phyloP scores from a whole-genome alignment of 2,113 vertebrate species.

The Ifrita kowaldi region DNA sequence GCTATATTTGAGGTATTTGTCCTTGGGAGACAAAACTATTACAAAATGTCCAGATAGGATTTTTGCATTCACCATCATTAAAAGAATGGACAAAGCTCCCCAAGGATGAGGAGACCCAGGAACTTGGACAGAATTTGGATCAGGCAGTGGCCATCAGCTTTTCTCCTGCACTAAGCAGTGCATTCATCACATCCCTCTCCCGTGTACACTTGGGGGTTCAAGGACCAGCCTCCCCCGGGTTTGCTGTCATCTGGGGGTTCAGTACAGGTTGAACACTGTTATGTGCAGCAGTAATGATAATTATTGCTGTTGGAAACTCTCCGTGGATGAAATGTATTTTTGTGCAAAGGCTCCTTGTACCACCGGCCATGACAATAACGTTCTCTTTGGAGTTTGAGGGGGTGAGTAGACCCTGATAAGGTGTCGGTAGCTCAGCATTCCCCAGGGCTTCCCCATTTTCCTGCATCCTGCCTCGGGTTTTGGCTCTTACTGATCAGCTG shows the following conservation, averaged over 20 bases:
- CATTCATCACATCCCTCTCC: background rate
- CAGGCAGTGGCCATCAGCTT: background rate
- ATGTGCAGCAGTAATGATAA: background rate
- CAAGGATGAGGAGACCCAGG: background rate
- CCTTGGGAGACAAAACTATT: background rate
- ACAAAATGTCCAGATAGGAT: background rate
- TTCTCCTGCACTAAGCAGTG: background rate
- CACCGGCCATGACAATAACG: background rate
- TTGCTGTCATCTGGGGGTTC: background rate
- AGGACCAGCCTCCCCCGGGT: background rate
- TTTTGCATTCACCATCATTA: background rate
- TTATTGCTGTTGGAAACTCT: background rate
- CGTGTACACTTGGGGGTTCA: accelerated
- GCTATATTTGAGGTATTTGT: background rate
- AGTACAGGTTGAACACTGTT: background rate
- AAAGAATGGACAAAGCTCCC: background rate
- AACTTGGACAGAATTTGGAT: background rate
- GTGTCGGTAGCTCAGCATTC: background rate
- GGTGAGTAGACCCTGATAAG: background rate
- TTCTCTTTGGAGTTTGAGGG: background rate
- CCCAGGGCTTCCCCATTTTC: background rate
- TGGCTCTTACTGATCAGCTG: background rate
- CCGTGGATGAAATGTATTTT: background rate
- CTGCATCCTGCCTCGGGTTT: accelerated
- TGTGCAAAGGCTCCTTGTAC: background rate